These are phyloP conservation scores for Puffinus mauretanicus DNA, from an alignment of 2,113 vertebrate genomes.

Conservation along the genomic window DNA sequence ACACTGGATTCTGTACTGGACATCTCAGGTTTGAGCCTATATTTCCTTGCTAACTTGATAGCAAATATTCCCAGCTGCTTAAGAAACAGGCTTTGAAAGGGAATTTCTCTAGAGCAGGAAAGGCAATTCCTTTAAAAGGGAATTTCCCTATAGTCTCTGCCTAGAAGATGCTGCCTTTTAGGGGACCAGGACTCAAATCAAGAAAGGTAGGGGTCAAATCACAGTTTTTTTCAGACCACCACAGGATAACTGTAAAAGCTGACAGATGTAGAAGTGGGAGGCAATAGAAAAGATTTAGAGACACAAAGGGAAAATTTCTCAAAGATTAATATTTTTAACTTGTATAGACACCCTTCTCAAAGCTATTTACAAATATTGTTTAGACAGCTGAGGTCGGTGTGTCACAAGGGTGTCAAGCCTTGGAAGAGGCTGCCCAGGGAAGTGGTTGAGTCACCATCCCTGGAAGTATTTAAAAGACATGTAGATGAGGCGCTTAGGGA, in stretches of 20 bases:
- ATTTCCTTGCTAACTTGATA: not conserved
- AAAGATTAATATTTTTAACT: not conserved
- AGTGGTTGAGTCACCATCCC: too few species aligned
- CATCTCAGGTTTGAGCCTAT: not conserved
- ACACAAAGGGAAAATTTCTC: not conserved
- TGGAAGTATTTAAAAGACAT: too few species aligned
- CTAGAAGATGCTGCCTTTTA: not conserved
- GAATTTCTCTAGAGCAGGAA: not conserved
- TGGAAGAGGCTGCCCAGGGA: too few species aligned
- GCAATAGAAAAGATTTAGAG: not conserved
- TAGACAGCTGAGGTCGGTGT: not conserved
- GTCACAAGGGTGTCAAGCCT: not conserved
- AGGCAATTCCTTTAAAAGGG: not conserved
- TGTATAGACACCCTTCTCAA: fast-evolving
- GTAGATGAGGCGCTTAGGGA: too few species aligned
- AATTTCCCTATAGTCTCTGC: not conserved
- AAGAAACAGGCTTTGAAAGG: not conserved
- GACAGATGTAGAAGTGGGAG: not conserved
- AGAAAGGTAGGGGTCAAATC: not conserved
- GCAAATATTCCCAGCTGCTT: not conserved
- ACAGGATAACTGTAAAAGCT: not conserved
- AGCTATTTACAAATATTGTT: not conserved
- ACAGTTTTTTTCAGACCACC: not conserved
- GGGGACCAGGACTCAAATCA: not conserved
- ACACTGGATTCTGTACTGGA: not conserved